Evolutionary conservation across 2,113 vertebrate genomes (phyloP), one percentile per base, ranked within the genome.

Genomic region (Ictidomys tridecemlineatus): DNA sequence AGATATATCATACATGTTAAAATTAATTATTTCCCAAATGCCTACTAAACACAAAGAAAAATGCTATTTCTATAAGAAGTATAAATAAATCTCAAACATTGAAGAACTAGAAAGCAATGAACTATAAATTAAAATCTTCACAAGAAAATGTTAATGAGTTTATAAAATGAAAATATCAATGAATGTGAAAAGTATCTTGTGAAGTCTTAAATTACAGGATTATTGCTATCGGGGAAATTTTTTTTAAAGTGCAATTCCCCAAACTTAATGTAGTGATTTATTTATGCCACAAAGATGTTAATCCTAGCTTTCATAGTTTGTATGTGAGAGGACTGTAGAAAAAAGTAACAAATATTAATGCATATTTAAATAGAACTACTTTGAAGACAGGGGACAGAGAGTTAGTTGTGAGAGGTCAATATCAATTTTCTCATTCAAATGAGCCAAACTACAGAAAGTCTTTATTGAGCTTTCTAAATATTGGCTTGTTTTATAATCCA

Each of bases 311-410:
- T 34, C 56, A 77, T 88, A 37, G 18, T 85, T 53, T 88, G n/a
- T 73, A 65, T 39, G 83, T 39, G 56, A 20, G 8, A 26, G 51
- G 14, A 74, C 16, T 73, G 3, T 34, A 78, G 82, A 61, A 37
- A 92, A 92, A 67, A 92, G 79, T 48, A 79, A 78, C 76, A 94
- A 72, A 78, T 95, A 89, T 76, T 63, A 53, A 93, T 85, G 93
- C 93, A 78, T 95, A 93, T 74, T 95, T 91, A 85, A 45, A 45
- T 93, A 88, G 58, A 61, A 26, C 17, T 56, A 77, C 53, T 92
- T 74, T 42, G 45, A 84, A 14, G 14, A 58, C 34, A 92, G 26
- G 56, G 48, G 32, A 92, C 28, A 92, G 83, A 91, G 13, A 26
- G 13, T 8, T 91, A 20, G 13, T 8, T 91, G 20, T 82, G 63